Evolutionary conservation across 2,113 vertebrate genomes (phyloP).

Genomic region (Choloepus hoffmanni): DNA sequence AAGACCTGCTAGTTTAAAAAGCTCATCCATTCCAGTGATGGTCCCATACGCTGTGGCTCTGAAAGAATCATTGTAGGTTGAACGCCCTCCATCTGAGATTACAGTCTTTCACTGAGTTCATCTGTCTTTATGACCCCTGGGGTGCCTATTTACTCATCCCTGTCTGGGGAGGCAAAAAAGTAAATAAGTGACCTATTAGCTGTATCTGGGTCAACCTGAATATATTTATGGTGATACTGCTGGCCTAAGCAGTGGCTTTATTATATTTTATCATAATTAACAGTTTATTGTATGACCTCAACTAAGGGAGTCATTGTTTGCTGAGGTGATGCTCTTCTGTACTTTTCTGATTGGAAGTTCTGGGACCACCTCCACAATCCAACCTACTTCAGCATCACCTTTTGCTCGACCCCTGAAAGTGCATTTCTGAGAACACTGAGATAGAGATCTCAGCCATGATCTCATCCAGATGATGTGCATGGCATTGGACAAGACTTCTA

Average conservation of each 20-base stretch:
- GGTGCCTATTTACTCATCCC: not conserved
- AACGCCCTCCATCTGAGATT: not conserved
- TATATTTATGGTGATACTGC: not conserved
- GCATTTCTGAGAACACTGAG: not conserved
- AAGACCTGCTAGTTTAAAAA: not conserved
- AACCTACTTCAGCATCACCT: not conserved
- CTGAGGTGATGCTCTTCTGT: not conserved
- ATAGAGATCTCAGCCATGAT: not conserved
- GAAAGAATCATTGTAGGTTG: not conserved
- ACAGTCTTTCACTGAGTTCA: not conserved
- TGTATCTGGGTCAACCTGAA: not conserved
- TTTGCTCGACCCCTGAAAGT: not conserved
- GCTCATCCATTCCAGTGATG: not conserved
- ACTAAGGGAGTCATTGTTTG: not conserved
- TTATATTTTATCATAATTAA: not conserved
- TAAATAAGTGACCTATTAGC: not conserved
- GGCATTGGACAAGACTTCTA: not conserved
- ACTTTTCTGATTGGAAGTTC: not conserved
- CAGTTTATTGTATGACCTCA: not conserved
- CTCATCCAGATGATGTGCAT: not conserved
- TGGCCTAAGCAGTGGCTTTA: not conserved
- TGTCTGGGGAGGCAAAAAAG: not conserved
- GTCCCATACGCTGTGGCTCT: too few relatives aligned
- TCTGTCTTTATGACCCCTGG: not conserved
- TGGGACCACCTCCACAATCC: not conserved